Conservation (phyloP, 2,888 invertebrate species). For the Cheilosia scutellata region DNA sequence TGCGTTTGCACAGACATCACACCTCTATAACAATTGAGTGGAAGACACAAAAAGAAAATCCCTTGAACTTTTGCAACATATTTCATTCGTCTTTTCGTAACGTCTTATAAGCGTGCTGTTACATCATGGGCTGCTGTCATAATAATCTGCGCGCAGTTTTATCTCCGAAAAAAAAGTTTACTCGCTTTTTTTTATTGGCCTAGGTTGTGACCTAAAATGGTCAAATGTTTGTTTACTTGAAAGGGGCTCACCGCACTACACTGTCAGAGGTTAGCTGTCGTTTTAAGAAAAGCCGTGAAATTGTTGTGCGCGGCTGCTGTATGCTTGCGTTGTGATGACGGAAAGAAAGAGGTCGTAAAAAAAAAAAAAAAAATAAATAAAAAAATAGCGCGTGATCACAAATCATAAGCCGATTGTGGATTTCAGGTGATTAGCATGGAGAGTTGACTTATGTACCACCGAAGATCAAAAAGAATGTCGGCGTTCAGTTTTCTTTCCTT, state of each 20-base stretch:
- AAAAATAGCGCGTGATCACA: slow-evolving; percentile 22
- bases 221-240: slow-evolving; percentile 50
- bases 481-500: slow-evolving; percentile 12
- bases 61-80: slow-evolving; percentile 54
- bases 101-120: slow-evolving; percentile 30
- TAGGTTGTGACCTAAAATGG: slow-evolving; percentile 68
- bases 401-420: slow-evolving; percentile 73
- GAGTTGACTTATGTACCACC: slow-evolving; percentile 58
- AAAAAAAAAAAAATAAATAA: no score
- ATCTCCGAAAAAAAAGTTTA: slow-evolving; percentile 3
- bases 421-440: slow-evolving; percentile 68
- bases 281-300: slow-evolving; percentile 72
- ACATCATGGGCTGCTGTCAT: slow-evolving; percentile 54
- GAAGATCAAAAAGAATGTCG: slow-evolving; percentile 51
- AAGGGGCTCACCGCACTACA: slow-evolving; percentile 37
- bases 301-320: slow-evolving; percentile 61
- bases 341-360: slow-evolving; percentile 33
- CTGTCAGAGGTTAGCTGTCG: slow-evolving; percentile 48
- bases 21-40: slow-evolving; percentile 50
- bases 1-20: slow-evolving; percentile 63
- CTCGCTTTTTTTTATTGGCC: slow-evolving; percentile 40
- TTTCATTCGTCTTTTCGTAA: slow-evolving; percentile 42
- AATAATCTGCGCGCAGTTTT: slow-evolving; percentile 35
- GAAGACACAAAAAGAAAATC: slow-evolving; percentile 13
- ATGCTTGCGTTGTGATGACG: slow-evolving; percentile 51